phyloP scores from a whole-genome alignment of 2,113 vertebrate species.

The Seriola quinqueradiata region DNA sequence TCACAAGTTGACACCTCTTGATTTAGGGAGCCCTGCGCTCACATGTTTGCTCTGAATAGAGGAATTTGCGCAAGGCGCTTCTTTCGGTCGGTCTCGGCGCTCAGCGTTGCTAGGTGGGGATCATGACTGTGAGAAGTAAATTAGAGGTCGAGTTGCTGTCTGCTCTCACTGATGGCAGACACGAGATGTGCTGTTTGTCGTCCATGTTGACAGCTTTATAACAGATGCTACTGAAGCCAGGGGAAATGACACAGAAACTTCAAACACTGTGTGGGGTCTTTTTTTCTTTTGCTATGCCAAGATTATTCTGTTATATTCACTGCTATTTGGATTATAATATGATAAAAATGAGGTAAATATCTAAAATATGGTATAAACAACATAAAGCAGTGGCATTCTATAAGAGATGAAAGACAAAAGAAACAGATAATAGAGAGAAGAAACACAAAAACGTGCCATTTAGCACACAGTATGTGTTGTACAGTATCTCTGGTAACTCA shows the following conservation, averaged over 20 bases:
- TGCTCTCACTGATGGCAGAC: slow-evolving; percentile 27
- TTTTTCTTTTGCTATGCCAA: neutral
- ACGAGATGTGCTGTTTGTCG: slow-evolving; percentile 30
- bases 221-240: slow-evolving; percentile 3
- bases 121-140: slow-evolving; percentile 55
- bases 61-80: slow-evolving; percentile 57
- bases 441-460: neutral
- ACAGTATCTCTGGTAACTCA: too few species aligned
- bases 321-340: too few species aligned
- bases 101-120: slow-evolving; percentile 49
- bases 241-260: neutral
- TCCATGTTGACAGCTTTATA: slow-evolving; percentile 18
- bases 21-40: slow-evolving; percentile 63
- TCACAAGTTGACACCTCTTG: slow-evolving; percentile 74
- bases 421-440: too few species aligned
- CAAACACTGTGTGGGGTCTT: neutral
- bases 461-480: too few species aligned
- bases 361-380: too few species aligned
- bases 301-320: neutral
- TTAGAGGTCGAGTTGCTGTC: slow-evolving; percentile 23
- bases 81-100: slow-evolving; percentile 47
- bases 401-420: too few species aligned
- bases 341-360: too few species aligned
- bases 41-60: slow-evolving; percentile 59
- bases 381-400: too few species aligned